These are phyloP conservation scores for Leptestheria dahalacensis DNA, from an alignment of 1,140 invertebrate species.

Conservation along the genomic window DNA sequence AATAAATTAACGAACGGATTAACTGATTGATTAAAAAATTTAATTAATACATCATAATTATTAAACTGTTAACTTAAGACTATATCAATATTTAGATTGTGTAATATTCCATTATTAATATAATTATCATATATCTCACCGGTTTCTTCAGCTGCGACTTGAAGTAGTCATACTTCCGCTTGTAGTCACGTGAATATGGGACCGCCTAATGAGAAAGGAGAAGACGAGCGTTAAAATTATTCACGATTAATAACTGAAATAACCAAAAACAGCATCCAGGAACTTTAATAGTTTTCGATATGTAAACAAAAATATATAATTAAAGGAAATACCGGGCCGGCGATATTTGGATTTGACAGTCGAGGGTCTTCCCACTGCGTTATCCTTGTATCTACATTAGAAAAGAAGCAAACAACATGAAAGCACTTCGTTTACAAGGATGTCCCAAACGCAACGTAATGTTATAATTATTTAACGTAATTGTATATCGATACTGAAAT, in stretches of 20 bases:
- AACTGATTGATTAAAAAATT: not conserved
- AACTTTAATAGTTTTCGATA: no score
- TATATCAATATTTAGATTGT: no score
- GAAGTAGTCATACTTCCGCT: constrained; percentile 96
- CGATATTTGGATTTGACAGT: constrained; percentile 87
- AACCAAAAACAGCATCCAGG: no score
- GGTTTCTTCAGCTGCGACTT: constrained; percentile 89
- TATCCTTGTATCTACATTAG: constrained; percentile 64
- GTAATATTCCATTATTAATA: not conserved
- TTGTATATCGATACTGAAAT: not conserved
- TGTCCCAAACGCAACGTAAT: no score
- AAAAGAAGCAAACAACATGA: no score
- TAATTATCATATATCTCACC: constrained; percentile 41
- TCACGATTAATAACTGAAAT: no score
- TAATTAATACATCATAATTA: not conserved
- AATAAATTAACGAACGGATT: constrained; percentile 6
- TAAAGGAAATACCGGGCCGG: constrained; percentile 81
- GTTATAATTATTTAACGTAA: not conserved
- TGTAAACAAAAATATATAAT: constrained; percentile 27
- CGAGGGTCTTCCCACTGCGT: constrained; percentile 99
- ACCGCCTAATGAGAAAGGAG: constrained; percentile 52
- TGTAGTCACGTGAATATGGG: constrained; percentile 95
- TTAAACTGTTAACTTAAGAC: not conserved
- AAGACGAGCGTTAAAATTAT: no score
- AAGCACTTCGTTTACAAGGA: no score